Evolutionary conservation across 2,113 vertebrate genomes (phyloP).

Genomic region (Paramormyrops kingsleyae): DNA sequence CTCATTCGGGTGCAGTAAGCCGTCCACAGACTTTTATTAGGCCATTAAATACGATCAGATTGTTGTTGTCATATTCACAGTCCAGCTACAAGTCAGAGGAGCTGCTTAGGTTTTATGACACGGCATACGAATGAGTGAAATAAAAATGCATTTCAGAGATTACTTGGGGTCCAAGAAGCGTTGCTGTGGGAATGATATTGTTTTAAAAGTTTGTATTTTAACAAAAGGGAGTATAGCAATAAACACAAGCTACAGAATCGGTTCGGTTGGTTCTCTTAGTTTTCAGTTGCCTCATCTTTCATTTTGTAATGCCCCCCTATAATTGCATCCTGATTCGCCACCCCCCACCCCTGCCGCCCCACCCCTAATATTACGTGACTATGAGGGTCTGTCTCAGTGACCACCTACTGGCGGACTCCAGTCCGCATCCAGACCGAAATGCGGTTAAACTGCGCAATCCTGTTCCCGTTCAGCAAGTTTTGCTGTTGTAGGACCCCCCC

Average conservation of each 20-base stretch:
- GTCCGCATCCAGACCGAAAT: neutral
- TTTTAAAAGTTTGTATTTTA: neutral
- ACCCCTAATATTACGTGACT: neutral
- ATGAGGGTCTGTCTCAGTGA: neutral
- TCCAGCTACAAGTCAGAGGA: neutral
- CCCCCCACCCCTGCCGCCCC: neutral
- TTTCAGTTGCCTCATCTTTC: neutral
- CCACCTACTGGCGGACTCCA: neutral
- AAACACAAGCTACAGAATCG: neutral
- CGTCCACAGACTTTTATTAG: neutral
- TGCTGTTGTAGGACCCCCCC: neutral
- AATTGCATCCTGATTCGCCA: neutral
- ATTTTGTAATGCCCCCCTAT: neutral
- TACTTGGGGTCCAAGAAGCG: neutral
- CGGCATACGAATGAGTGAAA: neutral
- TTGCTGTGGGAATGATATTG: neutral
- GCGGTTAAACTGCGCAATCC: neutral
- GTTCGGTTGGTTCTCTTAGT: neutral
- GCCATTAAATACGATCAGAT: neutral
- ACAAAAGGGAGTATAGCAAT: neutral
- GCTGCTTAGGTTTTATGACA: neutral
- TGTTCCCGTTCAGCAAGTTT: neutral
- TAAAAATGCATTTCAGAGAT: neutral
- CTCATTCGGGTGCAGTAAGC: neutral
- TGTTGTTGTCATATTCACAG: neutral